phyloP scores from a whole-genome alignment of 1,140 invertebrate species.

The Batillaria attramentaria region DNA sequence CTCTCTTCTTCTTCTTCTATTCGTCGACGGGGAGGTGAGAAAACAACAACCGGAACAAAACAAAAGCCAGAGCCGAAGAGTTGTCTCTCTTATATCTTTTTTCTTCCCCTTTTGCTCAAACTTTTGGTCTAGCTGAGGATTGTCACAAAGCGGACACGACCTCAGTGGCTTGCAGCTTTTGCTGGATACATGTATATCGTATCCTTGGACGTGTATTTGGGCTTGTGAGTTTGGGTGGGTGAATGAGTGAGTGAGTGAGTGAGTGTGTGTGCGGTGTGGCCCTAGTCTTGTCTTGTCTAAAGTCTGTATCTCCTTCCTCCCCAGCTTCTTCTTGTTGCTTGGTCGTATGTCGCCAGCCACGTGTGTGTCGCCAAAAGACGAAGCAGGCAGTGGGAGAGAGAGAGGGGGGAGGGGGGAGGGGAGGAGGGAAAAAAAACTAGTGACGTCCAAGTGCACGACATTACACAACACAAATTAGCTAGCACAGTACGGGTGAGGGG shows the following conservation, averaged over 20 bases:
- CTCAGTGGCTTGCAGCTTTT: too few relatives aligned
- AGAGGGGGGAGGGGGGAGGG: slow-evolving; percentile 36
- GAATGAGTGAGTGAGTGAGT: background rate
- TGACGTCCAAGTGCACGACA: background rate
- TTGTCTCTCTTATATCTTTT: background rate
- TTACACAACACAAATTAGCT: slow-evolving; percentile 18
- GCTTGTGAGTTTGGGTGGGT: background rate
- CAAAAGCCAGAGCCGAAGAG: too few relatives aligned
- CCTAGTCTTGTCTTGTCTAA: background rate
- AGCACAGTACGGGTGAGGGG: slow-evolving; percentile 7
- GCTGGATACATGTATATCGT: too few relatives aligned
- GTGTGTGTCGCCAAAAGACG: background rate
- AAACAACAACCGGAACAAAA: too few relatives aligned
- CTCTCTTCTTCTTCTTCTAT: slow-evolving; percentile 3
- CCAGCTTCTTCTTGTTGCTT: too few relatives aligned
- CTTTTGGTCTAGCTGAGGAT: too few relatives aligned
- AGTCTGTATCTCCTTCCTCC: too few relatives aligned
- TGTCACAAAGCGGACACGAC: too few relatives aligned
- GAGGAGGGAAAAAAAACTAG: too few relatives aligned
- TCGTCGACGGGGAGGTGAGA: too few relatives aligned
- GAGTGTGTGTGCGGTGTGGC: background rate
- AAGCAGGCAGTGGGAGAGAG: background rate
- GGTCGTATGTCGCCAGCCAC: too few relatives aligned
- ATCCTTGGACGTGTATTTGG: too few relatives aligned
- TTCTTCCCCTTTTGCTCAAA: background rate